phyloP scores from a whole-genome alignment of 2,797 vertebrate species.

The Fistularia tabacaria region DNA sequence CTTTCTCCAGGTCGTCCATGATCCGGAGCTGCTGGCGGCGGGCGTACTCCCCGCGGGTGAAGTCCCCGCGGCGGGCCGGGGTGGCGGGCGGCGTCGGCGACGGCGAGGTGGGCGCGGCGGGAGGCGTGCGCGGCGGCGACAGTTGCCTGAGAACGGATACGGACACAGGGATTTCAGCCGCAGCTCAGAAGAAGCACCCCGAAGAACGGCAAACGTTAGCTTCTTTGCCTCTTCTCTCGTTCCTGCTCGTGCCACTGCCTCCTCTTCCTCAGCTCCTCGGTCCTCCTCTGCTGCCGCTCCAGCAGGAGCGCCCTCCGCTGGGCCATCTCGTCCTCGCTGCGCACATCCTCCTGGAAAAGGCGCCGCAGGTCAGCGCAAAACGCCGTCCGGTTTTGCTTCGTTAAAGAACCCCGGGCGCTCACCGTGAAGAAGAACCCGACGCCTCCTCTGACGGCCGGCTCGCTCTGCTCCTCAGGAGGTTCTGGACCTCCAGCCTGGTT shows the following conservation, averaged over 20 bases:
- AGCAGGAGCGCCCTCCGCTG: slow-evolving; percentile 79
- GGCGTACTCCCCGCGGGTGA: slow-evolving; percentile 81
- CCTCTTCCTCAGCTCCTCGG: slow-evolving; percentile 78
- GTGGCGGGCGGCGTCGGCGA: slow-evolving; percentile 70
- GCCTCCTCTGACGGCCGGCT: slow-evolving; percentile 64
- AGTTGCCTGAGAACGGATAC: slow-evolving; percentile 2
- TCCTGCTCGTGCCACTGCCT: slow-evolving; percentile 81
- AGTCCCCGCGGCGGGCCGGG: slow-evolving; percentile 74
- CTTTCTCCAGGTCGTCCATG: slow-evolving; percentile 87
- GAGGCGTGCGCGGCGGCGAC: slow-evolving; percentile 54
- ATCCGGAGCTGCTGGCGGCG: slow-evolving; percentile 82
- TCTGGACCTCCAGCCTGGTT: slow-evolving; percentile 14
- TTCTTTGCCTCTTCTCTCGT: slow-evolving; percentile 71
- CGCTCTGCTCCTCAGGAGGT: slow-evolving; percentile 41
- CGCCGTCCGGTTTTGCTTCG: neutral
- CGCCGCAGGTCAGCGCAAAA: neutral
- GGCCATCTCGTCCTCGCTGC: slow-evolving; percentile 83
- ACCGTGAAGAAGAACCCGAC: slow-evolving; percentile 85
- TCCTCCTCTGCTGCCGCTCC: slow-evolving; percentile 84
- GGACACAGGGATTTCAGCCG: neutral
- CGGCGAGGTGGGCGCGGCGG: slow-evolving; percentile 44
- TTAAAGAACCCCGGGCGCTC: slow-evolving; percentile 25
- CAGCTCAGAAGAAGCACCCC: neutral
- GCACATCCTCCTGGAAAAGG: slow-evolving; percentile 72
- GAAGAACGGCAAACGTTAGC: neutral